These are phyloP conservation scores for Leptobrachium leishanense DNA, from an alignment of 2,113 vertebrate species.

Conservation along the genomic window DNA sequence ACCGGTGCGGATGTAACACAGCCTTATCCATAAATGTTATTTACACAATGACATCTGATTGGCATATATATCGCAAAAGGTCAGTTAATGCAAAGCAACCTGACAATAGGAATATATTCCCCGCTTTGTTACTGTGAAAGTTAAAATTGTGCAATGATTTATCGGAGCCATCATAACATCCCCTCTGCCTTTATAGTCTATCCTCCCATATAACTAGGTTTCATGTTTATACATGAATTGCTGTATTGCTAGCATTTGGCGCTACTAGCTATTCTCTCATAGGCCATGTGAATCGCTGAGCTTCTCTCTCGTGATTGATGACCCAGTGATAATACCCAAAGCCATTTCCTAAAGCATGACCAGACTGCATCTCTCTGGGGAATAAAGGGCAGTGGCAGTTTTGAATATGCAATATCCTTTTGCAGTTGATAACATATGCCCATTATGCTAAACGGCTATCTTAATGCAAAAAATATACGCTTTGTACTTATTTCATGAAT, in stretches of 20 bases:
- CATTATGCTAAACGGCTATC: conserved; percentile 20
- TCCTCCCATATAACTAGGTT: not conserved
- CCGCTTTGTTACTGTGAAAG: conserved; percentile 1
- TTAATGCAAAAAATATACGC: not conserved
- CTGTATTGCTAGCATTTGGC: conserved; percentile 1
- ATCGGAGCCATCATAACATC: not conserved
- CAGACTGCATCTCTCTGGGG: conserved; percentile 28
- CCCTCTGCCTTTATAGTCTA: not conserved
- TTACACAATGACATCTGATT: not conserved
- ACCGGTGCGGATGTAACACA: conserved; percentile 1
- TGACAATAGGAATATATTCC: not conserved
- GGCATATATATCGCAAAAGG: not conserved
- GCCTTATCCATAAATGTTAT: conserved; percentile 3
- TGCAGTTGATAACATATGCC: conserved; percentile 42
- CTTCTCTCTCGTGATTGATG: conserved; percentile 43
- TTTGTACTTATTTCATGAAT: not conserved
- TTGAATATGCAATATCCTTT: conserved; percentile 47
- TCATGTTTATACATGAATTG: conserved; percentile 3
- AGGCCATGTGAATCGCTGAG: not conserved
- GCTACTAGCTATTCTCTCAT: not conserved
- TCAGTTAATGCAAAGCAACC: conserved; percentile 13
- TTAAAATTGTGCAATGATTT: not conserved
- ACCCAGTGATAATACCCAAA: conserved; percentile 43
- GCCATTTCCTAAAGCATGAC: conserved; percentile 32
- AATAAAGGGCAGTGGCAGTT: not conserved